Conservation (phyloP, 64 coral and sea anemone species). For the Montipora efflorescens region DNA sequence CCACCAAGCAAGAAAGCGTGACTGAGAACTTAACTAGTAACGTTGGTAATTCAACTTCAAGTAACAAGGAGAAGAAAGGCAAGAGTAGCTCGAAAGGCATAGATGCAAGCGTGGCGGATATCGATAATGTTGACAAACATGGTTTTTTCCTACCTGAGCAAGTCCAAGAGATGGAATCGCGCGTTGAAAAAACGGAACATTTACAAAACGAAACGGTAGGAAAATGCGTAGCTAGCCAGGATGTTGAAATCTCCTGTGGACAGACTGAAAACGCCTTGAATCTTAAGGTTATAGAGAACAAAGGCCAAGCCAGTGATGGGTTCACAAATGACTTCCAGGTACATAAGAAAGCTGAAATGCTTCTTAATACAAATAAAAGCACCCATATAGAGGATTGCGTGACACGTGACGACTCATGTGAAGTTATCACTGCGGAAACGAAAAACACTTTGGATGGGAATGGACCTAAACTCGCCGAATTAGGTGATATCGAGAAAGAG, state of each 20-base stretch:
- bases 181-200: background rate
- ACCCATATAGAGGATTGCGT: background rate
- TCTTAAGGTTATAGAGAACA: background rate
- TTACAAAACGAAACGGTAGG: background rate
- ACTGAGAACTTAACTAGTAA: background rate
- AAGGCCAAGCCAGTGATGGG: background rate
- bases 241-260: background rate
- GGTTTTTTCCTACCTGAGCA: background rate
- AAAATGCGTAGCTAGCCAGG: background rate
- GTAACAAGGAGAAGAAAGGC: background rate
- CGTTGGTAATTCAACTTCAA: background rate
- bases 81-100: background rate
- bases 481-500: background rate
- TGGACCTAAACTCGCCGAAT: background rate
- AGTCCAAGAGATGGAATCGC: background rate
- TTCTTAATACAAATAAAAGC: background rate
- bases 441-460: too few relatives aligned
- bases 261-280: background rate
- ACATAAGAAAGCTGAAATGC: too few relatives aligned
- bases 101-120: background rate
- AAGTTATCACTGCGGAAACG: background rate
- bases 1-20: background rate
- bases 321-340: background rate
- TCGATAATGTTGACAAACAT: background rate
- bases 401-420: background rate